Conservation (phyloP, 1,140 invertebrate species). For the Agrilus planipennis region DNA sequence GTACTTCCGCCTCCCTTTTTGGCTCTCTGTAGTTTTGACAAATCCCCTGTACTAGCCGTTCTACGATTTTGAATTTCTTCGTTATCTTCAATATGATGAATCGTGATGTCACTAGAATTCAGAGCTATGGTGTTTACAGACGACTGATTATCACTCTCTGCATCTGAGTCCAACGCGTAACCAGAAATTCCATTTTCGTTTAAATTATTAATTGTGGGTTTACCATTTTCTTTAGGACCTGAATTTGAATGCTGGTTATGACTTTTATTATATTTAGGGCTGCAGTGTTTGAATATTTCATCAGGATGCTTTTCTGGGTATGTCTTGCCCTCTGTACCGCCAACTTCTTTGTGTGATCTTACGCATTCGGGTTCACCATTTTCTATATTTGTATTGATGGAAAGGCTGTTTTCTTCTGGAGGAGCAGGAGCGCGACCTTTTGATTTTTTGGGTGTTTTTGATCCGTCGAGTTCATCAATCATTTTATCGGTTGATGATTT, state of each 20-base stretch:
- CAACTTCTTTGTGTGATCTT: slow-evolving; percentile 9
- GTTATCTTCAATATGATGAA: slow-evolving; percentile 50
- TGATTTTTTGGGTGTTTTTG: slow-evolving; percentile 37
- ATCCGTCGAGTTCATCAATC: slow-evolving; percentile 22
- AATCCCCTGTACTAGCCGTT: slow-evolving; percentile 67
- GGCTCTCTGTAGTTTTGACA: slow-evolving; percentile 57
- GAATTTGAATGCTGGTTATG: slow-evolving; percentile 7
- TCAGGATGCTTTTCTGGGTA: too few species aligned
- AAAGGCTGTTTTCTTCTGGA: slow-evolving; percentile 31
- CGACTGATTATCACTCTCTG: slow-evolving; percentile 36
- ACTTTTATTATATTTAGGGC: slow-evolving; percentile 5
- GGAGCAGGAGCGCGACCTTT: slow-evolving; percentile 61
- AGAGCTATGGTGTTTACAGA: slow-evolving; percentile 50
- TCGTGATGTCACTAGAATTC: slow-evolving; percentile 60
- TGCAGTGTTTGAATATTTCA: neutral
- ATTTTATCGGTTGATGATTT: slow-evolving; percentile 36
- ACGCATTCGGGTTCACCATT: neutral
- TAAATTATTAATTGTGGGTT: slow-evolving; percentile 2
- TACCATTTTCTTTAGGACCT: slow-evolving; percentile 5
- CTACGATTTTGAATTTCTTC: slow-evolving; percentile 55
- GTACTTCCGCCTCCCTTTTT: slow-evolving; percentile 42
- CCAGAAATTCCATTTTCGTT: slow-evolving; percentile 14
- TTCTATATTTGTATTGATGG: slow-evolving; percentile 26
- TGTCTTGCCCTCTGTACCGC: slow-evolving; percentile 10
- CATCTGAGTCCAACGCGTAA: slow-evolving; percentile 37